phyloP scores from a whole-genome alignment of 2,113 vertebrate species.

The Dromaius novaehollandiae region DNA sequence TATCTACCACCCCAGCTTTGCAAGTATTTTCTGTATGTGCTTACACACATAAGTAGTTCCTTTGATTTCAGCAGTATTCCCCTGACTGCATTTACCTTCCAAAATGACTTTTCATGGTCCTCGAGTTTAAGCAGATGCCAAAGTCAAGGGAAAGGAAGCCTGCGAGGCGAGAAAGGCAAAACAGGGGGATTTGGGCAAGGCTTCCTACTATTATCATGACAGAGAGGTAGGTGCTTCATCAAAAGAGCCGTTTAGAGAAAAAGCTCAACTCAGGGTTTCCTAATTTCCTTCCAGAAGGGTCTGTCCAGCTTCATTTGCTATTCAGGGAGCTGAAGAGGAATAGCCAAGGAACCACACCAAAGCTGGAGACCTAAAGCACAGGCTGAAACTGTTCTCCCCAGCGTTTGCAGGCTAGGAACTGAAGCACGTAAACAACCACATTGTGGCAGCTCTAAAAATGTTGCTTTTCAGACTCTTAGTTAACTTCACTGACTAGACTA shows the following conservation, averaged over 20 bases:
- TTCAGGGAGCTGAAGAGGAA: not conserved
- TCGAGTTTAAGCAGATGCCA: not conserved
- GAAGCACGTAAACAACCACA: not conserved
- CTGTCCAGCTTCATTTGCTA: not conserved
- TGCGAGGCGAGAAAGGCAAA: not conserved
- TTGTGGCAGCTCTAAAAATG: not conserved
- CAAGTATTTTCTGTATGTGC: not conserved
- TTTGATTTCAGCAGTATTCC: slow-evolving; percentile 23
- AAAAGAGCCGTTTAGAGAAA: not conserved
- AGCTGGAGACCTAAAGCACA: not conserved
- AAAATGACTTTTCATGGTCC: slow-evolving; percentile 12
- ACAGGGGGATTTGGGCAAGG: not conserved
- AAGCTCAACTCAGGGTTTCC: not conserved
- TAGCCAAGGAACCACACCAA: not conserved
- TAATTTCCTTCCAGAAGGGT: not conserved
- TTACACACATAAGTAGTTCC: not conserved
- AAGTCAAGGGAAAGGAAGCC: not conserved
- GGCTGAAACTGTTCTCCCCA: not conserved
- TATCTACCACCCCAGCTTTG: slow-evolving; percentile 36
- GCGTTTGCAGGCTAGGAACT: not conserved
- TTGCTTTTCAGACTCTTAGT: not conserved
- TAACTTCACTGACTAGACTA: not conserved
- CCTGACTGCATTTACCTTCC: slow-evolving; percentile 20
- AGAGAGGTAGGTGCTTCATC: not conserved
- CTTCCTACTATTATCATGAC: not conserved